Conservation (phyloP, 2,113 vertebrate species). For the Chionomys nivalis region DNA sequence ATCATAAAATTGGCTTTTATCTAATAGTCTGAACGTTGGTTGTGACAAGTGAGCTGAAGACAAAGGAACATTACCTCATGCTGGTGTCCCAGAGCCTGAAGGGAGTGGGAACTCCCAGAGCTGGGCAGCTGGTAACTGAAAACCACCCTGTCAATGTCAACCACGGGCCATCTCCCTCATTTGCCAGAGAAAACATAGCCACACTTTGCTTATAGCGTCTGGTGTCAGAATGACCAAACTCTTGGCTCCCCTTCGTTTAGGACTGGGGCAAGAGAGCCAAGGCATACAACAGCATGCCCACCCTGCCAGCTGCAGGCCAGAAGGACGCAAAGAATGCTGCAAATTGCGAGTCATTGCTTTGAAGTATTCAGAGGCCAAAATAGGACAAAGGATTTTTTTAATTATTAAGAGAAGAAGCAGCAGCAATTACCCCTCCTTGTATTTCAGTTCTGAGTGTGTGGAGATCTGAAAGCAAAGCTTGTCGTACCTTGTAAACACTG, state of each 20-base stretch:
- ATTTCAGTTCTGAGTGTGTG: slow-evolving; percentile 25
- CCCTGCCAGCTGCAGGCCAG: slow-evolving; percentile 33
- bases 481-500: not conserved
- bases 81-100: not conserved
- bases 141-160: slow-evolving; percentile 34
- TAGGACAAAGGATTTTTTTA: slow-evolving; percentile 23
- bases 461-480: slow-evolving; percentile 4
- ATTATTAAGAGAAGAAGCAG: slow-evolving; percentile 46
- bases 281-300: not conserved
- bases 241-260: slow-evolving; percentile 29
- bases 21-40: slow-evolving; percentile 28
- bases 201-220: slow-evolving; percentile 55
- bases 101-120: not conserved
- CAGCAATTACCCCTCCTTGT: not conserved
- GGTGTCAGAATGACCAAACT: slow-evolving; percentile 65
- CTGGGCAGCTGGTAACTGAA: slow-evolving; percentile 38
- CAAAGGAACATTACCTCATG: slow-evolving; percentile 71
- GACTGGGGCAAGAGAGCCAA: slow-evolving; percentile 14
- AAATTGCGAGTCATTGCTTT: slow-evolving; percentile 48
- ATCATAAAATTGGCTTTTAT: slow-evolving; percentile 65
- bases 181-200: slow-evolving; percentile 70
- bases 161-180: slow-evolving; percentile 7
- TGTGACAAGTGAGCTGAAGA: slow-evolving; percentile 55
- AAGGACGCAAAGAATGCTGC: slow-evolving; percentile 2
- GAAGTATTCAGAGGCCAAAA: slow-evolving; percentile 47